Base-by-base conservation (phyloP, 2,113 vertebrate species). In the Trematomus loennbergii region DNA sequence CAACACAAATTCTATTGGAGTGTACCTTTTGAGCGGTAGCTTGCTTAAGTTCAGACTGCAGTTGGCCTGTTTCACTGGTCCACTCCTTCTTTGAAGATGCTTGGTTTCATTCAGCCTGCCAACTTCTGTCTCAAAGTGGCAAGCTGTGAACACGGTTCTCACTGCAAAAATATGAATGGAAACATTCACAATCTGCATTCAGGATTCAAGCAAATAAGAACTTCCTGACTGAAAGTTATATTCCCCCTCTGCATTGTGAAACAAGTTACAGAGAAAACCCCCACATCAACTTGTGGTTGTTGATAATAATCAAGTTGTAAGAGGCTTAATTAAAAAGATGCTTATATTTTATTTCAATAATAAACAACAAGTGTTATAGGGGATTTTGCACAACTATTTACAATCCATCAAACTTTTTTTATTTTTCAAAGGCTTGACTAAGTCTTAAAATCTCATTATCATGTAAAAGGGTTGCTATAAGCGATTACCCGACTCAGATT, bases 1-100 rank as follows among this genome's bases (percentile, higher is more conserved):
- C 4, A 29, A 53, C 10, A 33, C 15, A 29, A 1, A 3, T 12
- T 29, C 5, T 63, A 16, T 45, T 59, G 15, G 17, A 11, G 62
- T 10, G 25, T 90, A 99, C 98, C 97, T 97, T 98, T 70, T 97
- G 94, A 17, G 94, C 89, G 3, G 95, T 80, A 15, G 95, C 93
- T 22, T 88, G 72, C 18, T 29, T 62, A 12, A 98, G 95, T 11
- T 97, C 96, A 0, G 63, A 92, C 84, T 96, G 93, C 4, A 98
- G 90, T 5, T 82, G 75, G 1, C 12, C 81, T 49, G 89, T 94
- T 83, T 92, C 94, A 22, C 87, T 90, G 15, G 25, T 73, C 17
- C 95, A 95, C 49, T 96, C 90, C 9, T 60, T 85, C 86, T 96
- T 75, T 43, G 95, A 88, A 2, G 82, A 73, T 2, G 82, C 90